phyloP scores from a whole-genome alignment of 2,113 vertebrate genomes.

The Condylura cristata region DNA sequence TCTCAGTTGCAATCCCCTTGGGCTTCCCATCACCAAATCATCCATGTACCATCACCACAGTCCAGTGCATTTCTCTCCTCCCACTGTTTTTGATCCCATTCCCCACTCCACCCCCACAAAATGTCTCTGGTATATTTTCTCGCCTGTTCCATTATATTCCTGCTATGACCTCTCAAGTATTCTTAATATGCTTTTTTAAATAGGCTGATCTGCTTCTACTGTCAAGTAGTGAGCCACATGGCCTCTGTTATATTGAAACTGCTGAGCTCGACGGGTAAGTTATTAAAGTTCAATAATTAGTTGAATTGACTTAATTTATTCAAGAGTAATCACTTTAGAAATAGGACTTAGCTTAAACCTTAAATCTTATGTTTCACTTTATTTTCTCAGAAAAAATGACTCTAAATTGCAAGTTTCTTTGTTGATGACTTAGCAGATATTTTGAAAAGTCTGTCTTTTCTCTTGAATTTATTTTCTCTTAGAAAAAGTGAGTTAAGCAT shows the following conservation, averaged over 20 bases:
- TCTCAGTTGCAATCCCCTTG: too few relatives aligned
- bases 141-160: too few relatives aligned
- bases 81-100: too few relatives aligned
- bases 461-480: slow-evolving; percentile 40
- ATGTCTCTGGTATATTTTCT: too few relatives aligned
- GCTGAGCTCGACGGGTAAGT: slow-evolving; percentile 90
- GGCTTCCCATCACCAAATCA: too few relatives aligned
- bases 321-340: slow-evolving; percentile 12
- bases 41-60: too few relatives aligned
- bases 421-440: not conserved
- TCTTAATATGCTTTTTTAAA: slow-evolving; percentile 43
- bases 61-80: too few relatives aligned
- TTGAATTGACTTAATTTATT: not conserved
- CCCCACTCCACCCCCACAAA: too few relatives aligned
- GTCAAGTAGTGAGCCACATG: slow-evolving; percentile 89
- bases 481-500: not conserved
- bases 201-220: slow-evolving; percentile 89
- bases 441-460: slow-evolving; percentile 36
- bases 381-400: slow-evolving; percentile 33
- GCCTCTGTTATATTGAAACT: slow-evolving; percentile 89
- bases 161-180: slow-evolving; percentile 19
- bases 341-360: not conserved
- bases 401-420: not conserved
- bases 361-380: not conserved
- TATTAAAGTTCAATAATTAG: not conserved